Percentiles rank a stretch among this genome's conserved stretches.
Evolutionary conservation across 2,888 invertebrate species (phyloP).

Genomic region (Sesia apiformis): DNA sequence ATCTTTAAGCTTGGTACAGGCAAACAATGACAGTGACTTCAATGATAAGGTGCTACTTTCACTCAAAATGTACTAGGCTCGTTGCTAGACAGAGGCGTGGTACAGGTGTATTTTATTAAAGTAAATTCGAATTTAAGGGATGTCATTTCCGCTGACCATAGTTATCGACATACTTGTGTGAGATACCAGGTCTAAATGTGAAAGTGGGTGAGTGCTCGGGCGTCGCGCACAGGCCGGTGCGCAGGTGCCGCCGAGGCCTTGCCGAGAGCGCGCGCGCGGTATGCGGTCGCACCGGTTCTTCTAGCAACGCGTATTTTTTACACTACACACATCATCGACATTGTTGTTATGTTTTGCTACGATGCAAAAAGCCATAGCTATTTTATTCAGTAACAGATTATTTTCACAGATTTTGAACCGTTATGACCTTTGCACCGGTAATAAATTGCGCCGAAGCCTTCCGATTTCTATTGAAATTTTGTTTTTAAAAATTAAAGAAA

Average conservation of each 20-base stretch:
- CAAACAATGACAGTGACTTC: too few species aligned
- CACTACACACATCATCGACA: slow-evolving; percentile 66
- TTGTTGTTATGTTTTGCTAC: slow-evolving; percentile 68
- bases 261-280: slow-evolving; percentile 63
- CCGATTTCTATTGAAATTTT: too few species aligned
- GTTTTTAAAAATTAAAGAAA: too few species aligned
- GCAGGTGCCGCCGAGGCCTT: slow-evolving; percentile 52
- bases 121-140: background rate
- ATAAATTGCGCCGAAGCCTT: background rate
- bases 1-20: too few species aligned
- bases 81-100: too few species aligned
- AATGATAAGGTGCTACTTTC: too few species aligned
- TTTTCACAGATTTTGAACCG: slow-evolving; percentile 23
- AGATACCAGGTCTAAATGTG: slow-evolving; percentile 25
- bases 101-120: too few species aligned
- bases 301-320: slow-evolving; percentile 70
- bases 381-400: slow-evolving; percentile 30
- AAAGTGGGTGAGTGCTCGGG: slow-evolving; percentile 42
- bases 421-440: slow-evolving; percentile 10
- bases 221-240: slow-evolving; percentile 10
- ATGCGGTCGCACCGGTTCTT: slow-evolving; percentile 73
- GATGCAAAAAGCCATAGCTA: slow-evolving; percentile 48
- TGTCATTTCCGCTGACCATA: background rate
- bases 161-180: background rate
- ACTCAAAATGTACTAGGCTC: too few species aligned